Conservation (phyloP, 2,797 vertebrate species). For the Acanthis flammea region DNA sequence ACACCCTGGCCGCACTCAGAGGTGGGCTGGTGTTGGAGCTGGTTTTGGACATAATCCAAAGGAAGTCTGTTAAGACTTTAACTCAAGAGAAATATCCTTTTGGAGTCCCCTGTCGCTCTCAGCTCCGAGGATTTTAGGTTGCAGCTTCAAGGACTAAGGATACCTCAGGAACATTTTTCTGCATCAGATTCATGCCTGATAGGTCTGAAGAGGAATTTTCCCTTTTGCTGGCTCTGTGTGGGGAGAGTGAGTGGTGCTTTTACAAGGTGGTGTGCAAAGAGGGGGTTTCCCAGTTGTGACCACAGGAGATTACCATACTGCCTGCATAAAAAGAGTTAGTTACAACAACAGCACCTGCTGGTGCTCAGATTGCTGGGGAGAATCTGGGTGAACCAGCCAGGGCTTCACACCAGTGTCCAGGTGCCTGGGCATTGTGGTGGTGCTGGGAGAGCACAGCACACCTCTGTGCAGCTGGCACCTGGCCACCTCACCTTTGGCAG, state of each 20-base stretch:
- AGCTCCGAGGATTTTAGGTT: background rate
- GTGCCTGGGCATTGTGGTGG: rapidly evolving
- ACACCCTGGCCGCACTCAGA: background rate
- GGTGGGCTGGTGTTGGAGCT: background rate
- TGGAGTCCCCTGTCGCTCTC: background rate
- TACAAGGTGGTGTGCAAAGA: background rate
- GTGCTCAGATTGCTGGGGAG: background rate
- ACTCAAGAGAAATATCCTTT: background rate
- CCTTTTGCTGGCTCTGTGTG: background rate
- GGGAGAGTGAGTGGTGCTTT: background rate
- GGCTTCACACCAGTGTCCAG: background rate
- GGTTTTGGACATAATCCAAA: background rate
- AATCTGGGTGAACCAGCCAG: background rate
- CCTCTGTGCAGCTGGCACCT: rapidly evolving
- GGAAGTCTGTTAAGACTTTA: background rate
- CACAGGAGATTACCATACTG: background rate
- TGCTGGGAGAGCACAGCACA: background rate
- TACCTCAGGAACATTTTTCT: background rate
- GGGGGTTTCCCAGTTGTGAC: background rate
- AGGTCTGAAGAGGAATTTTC: background rate
- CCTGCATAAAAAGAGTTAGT: background rate
- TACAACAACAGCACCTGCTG: background rate
- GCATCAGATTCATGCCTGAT: background rate
- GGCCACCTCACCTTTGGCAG: background rate
- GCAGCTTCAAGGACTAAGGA: background rate